Conservation (phyloP, 2,113 vertebrate species). For the Girardinichthys multiradiatus region DNA sequence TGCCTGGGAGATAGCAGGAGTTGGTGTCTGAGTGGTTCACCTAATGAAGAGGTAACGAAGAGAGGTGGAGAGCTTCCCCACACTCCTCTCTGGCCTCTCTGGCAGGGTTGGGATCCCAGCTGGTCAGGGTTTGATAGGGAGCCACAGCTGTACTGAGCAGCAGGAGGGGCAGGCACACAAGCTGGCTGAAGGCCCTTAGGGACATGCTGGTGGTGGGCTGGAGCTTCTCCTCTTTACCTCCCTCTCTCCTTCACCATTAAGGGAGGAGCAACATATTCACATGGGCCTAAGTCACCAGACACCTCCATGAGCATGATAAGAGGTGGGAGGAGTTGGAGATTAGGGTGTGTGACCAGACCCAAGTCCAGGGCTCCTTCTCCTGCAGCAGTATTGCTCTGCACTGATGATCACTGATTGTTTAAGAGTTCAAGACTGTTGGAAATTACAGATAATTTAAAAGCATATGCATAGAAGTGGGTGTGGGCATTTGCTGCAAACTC, state of each 20-base stretch:
- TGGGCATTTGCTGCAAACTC: not conserved
- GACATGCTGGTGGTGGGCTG: slow-evolving; percentile 76
- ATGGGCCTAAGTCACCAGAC: slow-evolving; percentile 80
- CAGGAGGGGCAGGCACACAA: slow-evolving; percentile 64
- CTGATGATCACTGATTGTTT: slow-evolving; percentile 19
- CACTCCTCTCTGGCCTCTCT: slow-evolving; percentile 53
- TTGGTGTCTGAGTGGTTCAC: slow-evolving; percentile 37
- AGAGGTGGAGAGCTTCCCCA: slow-evolving; percentile 40
- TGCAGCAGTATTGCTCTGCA: slow-evolving; percentile 19
- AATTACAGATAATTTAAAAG: slow-evolving; percentile 29
- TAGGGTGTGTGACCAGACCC: slow-evolving; percentile 39
- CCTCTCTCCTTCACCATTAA: slow-evolving; percentile 65
- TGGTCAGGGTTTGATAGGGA: slow-evolving; percentile 71
- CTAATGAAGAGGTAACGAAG: slow-evolving; percentile 31
- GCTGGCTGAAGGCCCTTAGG: slow-evolving; percentile 76
- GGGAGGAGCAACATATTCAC: slow-evolving; percentile 76
- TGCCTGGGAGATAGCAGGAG: slow-evolving; percentile 22
- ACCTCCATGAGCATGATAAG: slow-evolving; percentile 56
- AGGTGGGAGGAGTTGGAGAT: slow-evolving; percentile 30
- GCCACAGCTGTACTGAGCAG: slow-evolving; percentile 76
- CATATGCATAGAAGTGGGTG: slow-evolving; percentile 1
- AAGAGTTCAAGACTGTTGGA: slow-evolving; percentile 28
- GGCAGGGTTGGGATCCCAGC: slow-evolving; percentile 64
- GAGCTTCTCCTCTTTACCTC: slow-evolving; percentile 68
- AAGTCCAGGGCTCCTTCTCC: slow-evolving; percentile 16